These are phyloP conservation scores for Chironex yamaguchii DNA, from an alignment of 30 jellyfish, hydroid and myxozoan species.

Conservation along the genomic window DNA sequence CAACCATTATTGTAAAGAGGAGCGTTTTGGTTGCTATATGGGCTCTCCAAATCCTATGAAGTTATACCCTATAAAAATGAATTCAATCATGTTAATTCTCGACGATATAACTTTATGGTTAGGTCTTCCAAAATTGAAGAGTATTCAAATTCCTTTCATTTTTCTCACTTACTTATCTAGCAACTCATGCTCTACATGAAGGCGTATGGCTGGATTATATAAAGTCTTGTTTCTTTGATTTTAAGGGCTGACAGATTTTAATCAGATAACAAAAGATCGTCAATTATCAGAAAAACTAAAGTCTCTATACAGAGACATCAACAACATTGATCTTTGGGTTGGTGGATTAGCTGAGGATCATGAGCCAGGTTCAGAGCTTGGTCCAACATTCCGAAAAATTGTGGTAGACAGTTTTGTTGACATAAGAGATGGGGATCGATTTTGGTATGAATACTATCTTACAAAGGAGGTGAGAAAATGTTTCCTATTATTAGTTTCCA, in stretches of 20 bases:
- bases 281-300: slow-evolving; percentile 63
- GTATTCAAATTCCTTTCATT: background rate
- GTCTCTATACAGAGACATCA: slow-evolving; percentile 69
- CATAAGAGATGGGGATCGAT: slow-evolving; percentile 94
- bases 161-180: too few species aligned
- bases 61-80: too few species aligned
- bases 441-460: slow-evolving; percentile 85
- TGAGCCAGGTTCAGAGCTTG: slow-evolving; percentile 85
- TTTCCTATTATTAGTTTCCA: background rate
- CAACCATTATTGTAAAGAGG: too few species aligned
- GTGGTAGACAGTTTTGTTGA: slow-evolving; percentile 79
- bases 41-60: too few species aligned
- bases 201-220: background rate
- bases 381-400: slow-evolving; percentile 87
- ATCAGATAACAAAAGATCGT: slow-evolving; percentile 75
- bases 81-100: too few species aligned
- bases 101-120: too few species aligned
- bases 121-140: background rate
- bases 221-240: background rate
- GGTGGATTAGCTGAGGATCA: slow-evolving; percentile 99
- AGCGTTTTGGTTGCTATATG: too few species aligned
- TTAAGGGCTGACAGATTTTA: slow-evolving; percentile 64
- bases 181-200: background rate
- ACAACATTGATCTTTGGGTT: slow-evolving; percentile 95
- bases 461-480: slow-evolving; percentile 71